Evolutionary conservation across 2,797 vertebrate genomes (phyloP).

Genomic region (Aplochiton taeniatus): DNA sequence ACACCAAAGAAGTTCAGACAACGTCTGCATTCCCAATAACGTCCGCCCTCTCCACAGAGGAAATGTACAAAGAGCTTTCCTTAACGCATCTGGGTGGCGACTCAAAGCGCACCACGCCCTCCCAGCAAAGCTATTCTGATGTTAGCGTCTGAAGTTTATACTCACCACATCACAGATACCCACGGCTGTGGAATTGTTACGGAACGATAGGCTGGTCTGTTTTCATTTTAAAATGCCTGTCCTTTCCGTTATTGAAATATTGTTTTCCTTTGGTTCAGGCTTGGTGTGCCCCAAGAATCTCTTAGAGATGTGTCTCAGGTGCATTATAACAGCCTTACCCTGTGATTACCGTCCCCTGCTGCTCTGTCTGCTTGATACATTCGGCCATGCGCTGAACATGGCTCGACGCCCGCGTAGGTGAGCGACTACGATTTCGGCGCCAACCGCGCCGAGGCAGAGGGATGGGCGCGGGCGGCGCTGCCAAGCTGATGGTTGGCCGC

Average conservation of each 20-base stretch:
- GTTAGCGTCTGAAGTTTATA: no score
- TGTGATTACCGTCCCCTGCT: background rate
- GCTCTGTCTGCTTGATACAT: constrained; percentile 50
- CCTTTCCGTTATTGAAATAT: no score
- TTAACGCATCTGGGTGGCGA: constrained; percentile 44
- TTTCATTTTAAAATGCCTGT: no score
- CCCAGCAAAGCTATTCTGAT: background rate
- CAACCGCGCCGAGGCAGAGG: constrained; percentile 34
- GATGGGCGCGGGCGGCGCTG: no score
- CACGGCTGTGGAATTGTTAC: no score
- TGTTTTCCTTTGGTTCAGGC: no score
- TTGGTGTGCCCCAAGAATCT: no score
- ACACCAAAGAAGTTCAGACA: constrained; percentile 26
- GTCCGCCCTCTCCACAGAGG: constrained; percentile 34
- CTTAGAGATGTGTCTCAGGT: no score
- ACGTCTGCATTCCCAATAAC: constrained; percentile 28
- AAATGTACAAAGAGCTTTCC: constrained; percentile 34
- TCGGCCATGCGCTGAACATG: constrained; percentile 42
- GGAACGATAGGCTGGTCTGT: no score
- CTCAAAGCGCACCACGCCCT: constrained; percentile 7
- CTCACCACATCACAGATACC: no score
- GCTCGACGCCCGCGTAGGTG: constrained; percentile 47
- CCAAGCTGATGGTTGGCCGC: no score
- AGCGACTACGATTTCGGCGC: constrained; percentile 48
- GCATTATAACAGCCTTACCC: no score